Percentiles rank a stretch among this genome's conserved stretches.
Conservation (phyloP, 2,113 vertebrate species). For the Notiomystis cincta region DNA sequence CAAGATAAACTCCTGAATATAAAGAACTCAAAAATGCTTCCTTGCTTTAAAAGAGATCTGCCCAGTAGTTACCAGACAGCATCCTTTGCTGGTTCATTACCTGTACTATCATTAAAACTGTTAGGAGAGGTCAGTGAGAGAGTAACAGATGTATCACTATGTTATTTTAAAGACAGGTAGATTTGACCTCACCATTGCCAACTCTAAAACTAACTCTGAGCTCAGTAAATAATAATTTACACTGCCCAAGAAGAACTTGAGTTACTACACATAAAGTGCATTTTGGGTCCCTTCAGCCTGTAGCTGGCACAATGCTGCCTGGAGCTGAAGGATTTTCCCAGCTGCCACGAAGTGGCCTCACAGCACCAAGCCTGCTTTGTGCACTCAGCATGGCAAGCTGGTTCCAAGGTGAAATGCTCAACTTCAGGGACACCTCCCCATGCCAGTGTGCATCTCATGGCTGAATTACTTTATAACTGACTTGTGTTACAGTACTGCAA, state of each 20-base stretch:
- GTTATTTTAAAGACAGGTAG: not conserved
- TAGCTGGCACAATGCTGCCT: not conserved
- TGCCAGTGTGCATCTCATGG: rapidly evolving
- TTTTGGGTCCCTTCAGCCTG: not conserved
- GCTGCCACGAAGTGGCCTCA: not conserved
- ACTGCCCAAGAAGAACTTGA: not conserved
- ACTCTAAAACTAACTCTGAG: not conserved
- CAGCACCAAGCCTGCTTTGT: rapidly evolving
- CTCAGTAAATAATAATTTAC: not conserved
- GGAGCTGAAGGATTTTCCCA: not conserved
- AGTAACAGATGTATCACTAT: not conserved
- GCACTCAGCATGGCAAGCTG: rapidly evolving
- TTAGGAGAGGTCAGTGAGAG: not conserved
- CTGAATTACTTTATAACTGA: not conserved
- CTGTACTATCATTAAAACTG: not conserved
- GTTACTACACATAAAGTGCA: not conserved
- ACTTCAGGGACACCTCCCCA: not conserved
- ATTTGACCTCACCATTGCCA: not conserved
- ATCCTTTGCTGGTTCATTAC: not conserved
- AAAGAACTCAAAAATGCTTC: not conserved
- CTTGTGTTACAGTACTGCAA: not conserved
- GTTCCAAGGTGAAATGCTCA: not conserved
- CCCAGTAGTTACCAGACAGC: not conserved
- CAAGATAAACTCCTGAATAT: not conserved
- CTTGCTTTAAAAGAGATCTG: not conserved